Base-by-base conservation (phyloP, 1,140 invertebrate genomes). In the Drosophila novamexicana region DNA sequence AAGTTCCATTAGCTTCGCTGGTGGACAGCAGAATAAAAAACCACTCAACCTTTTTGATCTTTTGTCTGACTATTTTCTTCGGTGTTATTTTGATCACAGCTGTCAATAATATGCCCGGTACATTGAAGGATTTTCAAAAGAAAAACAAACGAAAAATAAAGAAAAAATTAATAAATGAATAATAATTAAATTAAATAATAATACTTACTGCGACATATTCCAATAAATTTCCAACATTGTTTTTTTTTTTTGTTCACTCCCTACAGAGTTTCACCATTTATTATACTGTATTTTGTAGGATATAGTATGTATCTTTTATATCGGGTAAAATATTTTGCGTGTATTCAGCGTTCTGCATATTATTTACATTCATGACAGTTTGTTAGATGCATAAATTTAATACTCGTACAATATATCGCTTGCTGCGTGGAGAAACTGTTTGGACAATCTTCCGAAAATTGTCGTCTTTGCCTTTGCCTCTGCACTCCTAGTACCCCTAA, bases 311-410 rank as follows among this genome's bases (percentile, higher is more conserved):
- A 66, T 82, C 12, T 3, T 66, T 58, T 80, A 77, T 68, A 77
- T 85, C 54, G 81, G 74, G 65, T 86, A 66, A 85, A 85, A 85
- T 81, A 82, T 86, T 72, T 81, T 47, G 77, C 57, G 58, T 79
- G 56, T 70, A 53, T 69, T 81, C 61, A 68, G 76, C 59, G 52
- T 75, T 64, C 47, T 69, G 56, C 42, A 40, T 72, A 70, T 81
- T 85, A 85, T 85, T 85, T 85, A 85, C 82, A 85, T 85, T 85
- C 53, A 85, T 81, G 64, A 77, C 77, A 77, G 57, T 69, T 81
- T 61, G 81, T 44, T 67, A 72, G 68, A 69, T 65, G 45, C 63
- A 64, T 79, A 65, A 69, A 47, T 72, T 72, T 68, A 76, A 69
- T 62, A 69, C 57, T 61, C 57, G 32, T 76, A 79, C 52, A 29